A percentile compares a stretch with the other conserved stretches of the same genome.
Conservation (phyloP, 2,797 vertebrate species). For the Cyclopterus lumpus region DNA sequence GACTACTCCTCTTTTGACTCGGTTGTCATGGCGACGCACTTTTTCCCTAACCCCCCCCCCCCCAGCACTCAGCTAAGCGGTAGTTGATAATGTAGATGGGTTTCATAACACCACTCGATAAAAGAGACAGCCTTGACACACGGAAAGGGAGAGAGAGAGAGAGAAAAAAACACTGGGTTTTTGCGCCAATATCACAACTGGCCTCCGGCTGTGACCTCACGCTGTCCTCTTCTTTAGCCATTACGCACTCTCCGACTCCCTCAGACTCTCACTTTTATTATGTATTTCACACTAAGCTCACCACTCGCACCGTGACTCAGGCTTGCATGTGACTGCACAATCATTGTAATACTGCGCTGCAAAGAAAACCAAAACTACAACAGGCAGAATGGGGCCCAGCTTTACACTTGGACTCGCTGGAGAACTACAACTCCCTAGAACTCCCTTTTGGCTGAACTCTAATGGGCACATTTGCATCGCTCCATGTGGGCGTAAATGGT, state of each 20-base stretch:
- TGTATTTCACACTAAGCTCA: slow-evolving; percentile 26
- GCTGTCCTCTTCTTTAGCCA: not conserved
- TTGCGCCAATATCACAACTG: too few relatives aligned
- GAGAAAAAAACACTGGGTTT: slow-evolving; percentile 18
- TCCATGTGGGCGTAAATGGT: slow-evolving; percentile 61
- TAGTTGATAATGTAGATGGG: slow-evolving; percentile 68
- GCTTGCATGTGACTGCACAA: slow-evolving; percentile 5
- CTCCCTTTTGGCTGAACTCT: slow-evolving; percentile 44
- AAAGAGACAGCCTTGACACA: slow-evolving; percentile 64
- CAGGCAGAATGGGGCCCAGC: slow-evolving; percentile 7
- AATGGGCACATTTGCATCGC: slow-evolving; percentile 41
- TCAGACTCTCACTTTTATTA: slow-evolving; percentile 36
- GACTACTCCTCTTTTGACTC: slow-evolving; percentile 62
- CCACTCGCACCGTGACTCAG: slow-evolving; percentile 32
- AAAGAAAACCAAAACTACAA: not conserved
- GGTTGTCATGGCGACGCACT: slow-evolving; percentile 76
- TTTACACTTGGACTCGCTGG: slow-evolving; percentile 19
- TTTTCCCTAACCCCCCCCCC: slow-evolving; percentile 40
- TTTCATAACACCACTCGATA: slow-evolving; percentile 66
- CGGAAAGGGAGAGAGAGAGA: slow-evolving; percentile 30
- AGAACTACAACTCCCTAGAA: slow-evolving; percentile 19
- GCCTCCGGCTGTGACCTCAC: not conserved
- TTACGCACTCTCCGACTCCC: slow-evolving; percentile 20
- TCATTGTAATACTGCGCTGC: not conserved
- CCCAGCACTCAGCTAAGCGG: slow-evolving; percentile 60